Evolutionary conservation across 2,797 vertebrate species (phyloP).

Genomic region (Basileuterus tristriatus): DNA sequence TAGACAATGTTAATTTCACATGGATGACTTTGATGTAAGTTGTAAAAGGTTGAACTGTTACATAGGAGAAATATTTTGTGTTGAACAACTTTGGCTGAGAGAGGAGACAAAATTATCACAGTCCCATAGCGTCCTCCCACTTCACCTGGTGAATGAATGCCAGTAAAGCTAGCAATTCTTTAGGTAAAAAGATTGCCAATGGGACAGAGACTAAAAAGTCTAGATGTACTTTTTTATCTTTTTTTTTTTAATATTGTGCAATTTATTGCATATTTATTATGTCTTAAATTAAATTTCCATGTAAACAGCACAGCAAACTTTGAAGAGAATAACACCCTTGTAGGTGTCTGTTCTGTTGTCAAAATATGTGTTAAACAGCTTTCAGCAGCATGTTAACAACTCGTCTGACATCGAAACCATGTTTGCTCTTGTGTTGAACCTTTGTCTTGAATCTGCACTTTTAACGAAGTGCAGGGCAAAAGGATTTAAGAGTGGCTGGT

Average conservation of each 20-base stretch:
- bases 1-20: not conserved
- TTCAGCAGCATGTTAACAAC: slow-evolving; percentile 56
- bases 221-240: not conserved
- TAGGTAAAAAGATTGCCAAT: not conserved
- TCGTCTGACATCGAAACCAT: not conserved
- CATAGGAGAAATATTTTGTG: not conserved
- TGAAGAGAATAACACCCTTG: not conserved
- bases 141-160: not conserved
- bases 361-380: slow-evolving; percentile 47
- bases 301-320: slow-evolving; percentile 32
- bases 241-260: not conserved
- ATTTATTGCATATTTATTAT: not conserved
- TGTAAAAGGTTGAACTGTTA: not conserved
- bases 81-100: not conserved
- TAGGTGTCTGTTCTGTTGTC: slow-evolving; percentile 51
- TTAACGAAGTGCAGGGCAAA: slow-evolving; percentile 20
- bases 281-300: not conserved
- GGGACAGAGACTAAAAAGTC: not conserved
- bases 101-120: not conserved
- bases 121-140: not conserved
- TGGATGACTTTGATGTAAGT: not conserved
- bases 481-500: slow-evolving; percentile 52
- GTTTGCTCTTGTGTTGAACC: slow-evolving; percentile 26
- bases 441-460: slow-evolving; percentile 17
- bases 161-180: not conserved